phyloP scores from a whole-genome alignment of 2,888 invertebrate species.

The Venusia cambrica region DNA sequence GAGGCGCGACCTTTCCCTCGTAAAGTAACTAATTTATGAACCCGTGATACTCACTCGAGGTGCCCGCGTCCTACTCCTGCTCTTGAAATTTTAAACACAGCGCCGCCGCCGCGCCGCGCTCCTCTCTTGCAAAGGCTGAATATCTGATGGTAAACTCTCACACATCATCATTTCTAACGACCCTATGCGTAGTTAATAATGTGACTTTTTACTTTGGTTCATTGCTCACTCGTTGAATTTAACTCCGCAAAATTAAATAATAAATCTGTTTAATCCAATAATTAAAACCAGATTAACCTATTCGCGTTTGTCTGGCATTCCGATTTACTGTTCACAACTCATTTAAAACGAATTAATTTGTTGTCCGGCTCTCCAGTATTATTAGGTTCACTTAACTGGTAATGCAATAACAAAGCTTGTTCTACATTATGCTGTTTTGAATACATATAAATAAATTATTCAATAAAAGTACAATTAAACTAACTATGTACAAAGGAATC shows the following conservation, averaged over 20 bases:
- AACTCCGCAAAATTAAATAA: conserved; percentile 12
- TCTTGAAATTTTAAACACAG: conserved; percentile 76
- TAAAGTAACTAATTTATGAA: conserved; percentile 76
- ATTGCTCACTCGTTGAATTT: conserved; percentile 7
- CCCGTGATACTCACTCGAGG: conserved; percentile 63
- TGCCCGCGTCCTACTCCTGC: conserved; percentile 58
- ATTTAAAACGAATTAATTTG: conserved; percentile 26
- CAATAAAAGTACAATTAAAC: too few species aligned
- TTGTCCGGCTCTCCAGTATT: conserved; percentile 19
- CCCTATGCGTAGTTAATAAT: conserved; percentile 27
- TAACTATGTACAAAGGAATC: too few species aligned
- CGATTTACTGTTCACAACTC: conserved; percentile 24
- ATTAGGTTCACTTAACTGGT: conserved; percentile 23
- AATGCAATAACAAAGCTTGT: conserved; percentile 12
- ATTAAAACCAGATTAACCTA: conserved; percentile 25
- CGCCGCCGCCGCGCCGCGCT: conserved; percentile 45
- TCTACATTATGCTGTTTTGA: conserved; percentile 17
- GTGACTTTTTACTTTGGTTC: conserved; percentile 13
- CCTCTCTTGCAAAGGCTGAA: conserved; percentile 52
- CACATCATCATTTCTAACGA: conserved; percentile 52
- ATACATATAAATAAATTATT: too few species aligned
- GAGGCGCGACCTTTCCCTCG: conserved; percentile 66
- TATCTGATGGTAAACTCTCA: conserved; percentile 54
- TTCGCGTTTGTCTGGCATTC: conserved; percentile 20
- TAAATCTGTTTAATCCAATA: conserved; percentile 21